phyloP scores from a whole-genome alignment of 2,888 invertebrate species.

The Oxytorus armatus region DNA sequence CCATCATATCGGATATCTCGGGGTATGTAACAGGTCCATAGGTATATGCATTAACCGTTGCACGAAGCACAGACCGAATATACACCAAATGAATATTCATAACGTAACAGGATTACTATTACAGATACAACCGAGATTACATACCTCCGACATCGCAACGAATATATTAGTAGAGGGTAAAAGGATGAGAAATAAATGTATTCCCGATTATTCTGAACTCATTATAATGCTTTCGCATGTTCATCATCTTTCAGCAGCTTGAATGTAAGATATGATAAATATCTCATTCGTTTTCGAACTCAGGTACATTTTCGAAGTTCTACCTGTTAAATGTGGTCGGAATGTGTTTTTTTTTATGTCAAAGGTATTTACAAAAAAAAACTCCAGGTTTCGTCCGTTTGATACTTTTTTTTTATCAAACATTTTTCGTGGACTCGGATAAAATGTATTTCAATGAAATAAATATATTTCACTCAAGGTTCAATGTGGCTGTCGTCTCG shows the following conservation, averaged over 20 bases:
- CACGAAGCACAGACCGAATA: slow-evolving; percentile 41
- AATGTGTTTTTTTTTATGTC: background rate
- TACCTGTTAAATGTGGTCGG: background rate
- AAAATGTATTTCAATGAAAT: background rate
- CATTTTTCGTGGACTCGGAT: background rate
- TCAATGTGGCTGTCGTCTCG: slow-evolving; percentile 21
- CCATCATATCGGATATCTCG: slow-evolving; percentile 57
- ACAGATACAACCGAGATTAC: slow-evolving; percentile 64
- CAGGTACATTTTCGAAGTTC: no score
- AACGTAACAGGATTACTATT: slow-evolving; percentile 69
- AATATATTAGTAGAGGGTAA: slow-evolving; percentile 55
- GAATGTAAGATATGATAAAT: background rate
- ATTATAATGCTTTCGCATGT: background rate
- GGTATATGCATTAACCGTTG: slow-evolving; percentile 40
- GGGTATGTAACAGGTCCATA: slow-evolving; percentile 41
- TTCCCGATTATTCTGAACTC: slow-evolving; percentile 23
- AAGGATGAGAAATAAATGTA: slow-evolving; percentile 27
- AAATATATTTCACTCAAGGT: background rate
- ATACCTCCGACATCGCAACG: slow-evolving; percentile 48
- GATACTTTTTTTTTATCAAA: background rate
- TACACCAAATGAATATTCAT: slow-evolving; percentile 71
- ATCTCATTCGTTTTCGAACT: background rate
- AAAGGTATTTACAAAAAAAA: background rate
- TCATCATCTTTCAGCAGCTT: background rate
- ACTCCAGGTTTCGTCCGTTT: background rate